phyloP scores from a whole-genome alignment of 2,113 vertebrate species.

The Addax nasomaculatus region DNA sequence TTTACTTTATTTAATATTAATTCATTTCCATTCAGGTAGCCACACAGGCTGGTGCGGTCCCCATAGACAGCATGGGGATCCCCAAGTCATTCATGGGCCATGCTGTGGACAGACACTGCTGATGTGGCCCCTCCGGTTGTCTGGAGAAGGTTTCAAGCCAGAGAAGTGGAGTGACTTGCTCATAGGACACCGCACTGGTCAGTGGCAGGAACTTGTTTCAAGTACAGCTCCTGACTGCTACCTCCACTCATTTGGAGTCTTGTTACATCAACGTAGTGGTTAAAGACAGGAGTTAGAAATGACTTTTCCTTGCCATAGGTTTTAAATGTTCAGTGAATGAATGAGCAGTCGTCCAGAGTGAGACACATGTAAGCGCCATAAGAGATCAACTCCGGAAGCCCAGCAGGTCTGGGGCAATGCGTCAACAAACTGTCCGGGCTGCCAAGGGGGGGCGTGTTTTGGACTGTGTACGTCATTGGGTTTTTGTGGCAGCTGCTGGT shows the following conservation, averaged over 20 bases:
- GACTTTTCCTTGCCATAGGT: neutral
- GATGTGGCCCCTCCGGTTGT: neutral
- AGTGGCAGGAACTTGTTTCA: neutral
- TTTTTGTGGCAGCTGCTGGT: neutral
- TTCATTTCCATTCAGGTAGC: neutral
- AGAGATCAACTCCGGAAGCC: neutral
- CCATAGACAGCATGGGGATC: neutral
- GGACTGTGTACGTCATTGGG: neutral
- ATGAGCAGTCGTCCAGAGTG: neutral
- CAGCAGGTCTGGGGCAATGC: neutral
- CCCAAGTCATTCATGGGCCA: fast-evolving
- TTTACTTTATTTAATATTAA: neutral
- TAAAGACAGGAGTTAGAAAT: neutral
- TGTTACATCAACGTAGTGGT: neutral
- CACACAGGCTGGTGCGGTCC: too few relatives aligned
- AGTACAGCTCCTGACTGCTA: neutral
- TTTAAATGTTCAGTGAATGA: neutral
- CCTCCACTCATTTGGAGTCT: neutral
- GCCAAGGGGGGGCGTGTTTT: neutral
- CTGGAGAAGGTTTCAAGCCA: neutral
- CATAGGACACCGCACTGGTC: neutral
- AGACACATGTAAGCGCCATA: neutral
- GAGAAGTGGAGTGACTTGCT: neutral
- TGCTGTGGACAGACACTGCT: neutral
- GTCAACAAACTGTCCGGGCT: neutral